Evolutionary conservation across 2,113 vertebrate genomes (phyloP), one percentile per base, ranked within the genome.

Genomic region (Amphiprion percula): DNA sequence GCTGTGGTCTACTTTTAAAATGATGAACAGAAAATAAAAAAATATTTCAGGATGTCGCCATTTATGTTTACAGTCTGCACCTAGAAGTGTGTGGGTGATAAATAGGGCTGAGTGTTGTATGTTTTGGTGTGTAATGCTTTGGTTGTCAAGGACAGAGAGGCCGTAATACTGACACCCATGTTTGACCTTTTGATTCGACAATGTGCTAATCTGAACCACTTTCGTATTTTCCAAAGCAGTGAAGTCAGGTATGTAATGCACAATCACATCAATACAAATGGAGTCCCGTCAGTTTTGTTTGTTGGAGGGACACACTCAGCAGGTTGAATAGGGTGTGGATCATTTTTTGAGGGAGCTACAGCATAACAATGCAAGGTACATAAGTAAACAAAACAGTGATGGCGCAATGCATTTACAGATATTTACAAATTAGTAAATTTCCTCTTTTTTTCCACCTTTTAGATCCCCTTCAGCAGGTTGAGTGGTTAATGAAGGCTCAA

Each of bases 401-500:
- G 6, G 76, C n/a, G 16, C 10, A 0, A 1, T 56, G 4, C 28
- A 41, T 50, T 83, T 77, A 15, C 33, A 59, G 4, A 53, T 55
- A 15, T 65, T 53, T 4, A 44, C 41, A 15, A 4, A 14, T 14
- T 10, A 37, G 62, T 87, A 70, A 14, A 63, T 78, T 78, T 75
- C 5, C 30, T 5, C 30, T 4, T 21, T 47, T 37, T 62, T 82
- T 77, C 26, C 26, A 14, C 77, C 68, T 11, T 74, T 89, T 63
- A 86, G 77, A 84, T 56, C 72, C 72, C 67, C 62, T 72, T 82
- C 47, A 75, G 14, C 67, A 79, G 78, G 69, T 67, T 80, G 66
- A 91, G 84, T 73, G 72, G 71, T 65, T 87, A 88, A 87, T 90
- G 61, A 82, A 82, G 80, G 54, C 82, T 88, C 74, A 78, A 61